These are phyloP conservation scores for Galemys pyrenaicus DNA, from an alignment of 2,113 vertebrate species.

Conservation along the genomic window DNA sequence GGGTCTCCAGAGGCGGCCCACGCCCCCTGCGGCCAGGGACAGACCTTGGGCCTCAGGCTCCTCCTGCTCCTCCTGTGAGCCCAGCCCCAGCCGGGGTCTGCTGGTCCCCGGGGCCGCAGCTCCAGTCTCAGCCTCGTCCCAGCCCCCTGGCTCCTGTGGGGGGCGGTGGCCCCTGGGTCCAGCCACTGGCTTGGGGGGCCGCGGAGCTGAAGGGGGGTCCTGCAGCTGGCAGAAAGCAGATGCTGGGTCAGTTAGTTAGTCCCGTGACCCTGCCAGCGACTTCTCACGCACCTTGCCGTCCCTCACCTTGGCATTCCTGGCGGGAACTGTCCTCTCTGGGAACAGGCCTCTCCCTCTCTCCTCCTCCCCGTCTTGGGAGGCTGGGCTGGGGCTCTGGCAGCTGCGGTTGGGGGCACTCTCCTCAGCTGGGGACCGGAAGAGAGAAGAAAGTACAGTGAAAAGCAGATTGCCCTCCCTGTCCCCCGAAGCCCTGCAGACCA, in stretches of 20 bases:
- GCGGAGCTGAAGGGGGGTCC: constrained; percentile 68
- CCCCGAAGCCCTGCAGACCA: neutral
- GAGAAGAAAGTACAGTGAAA: constrained; percentile 33
- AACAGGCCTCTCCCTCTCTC: constrained; percentile 49
- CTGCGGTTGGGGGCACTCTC: constrained; percentile 71
- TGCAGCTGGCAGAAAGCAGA: constrained; percentile 45
- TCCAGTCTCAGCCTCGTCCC: constrained; percentile 61
- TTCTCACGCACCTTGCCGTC: neutral
- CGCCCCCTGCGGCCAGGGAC: neutral
- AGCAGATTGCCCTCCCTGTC: neutral
- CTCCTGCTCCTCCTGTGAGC: constrained; percentile 75
- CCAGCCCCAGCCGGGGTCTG: constrained; percentile 51
- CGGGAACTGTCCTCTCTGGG: constrained; percentile 50
- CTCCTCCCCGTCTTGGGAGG: constrained; percentile 63
- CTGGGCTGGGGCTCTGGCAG: constrained; percentile 66
- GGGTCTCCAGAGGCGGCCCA: neutral
- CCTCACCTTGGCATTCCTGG: constrained; percentile 76
- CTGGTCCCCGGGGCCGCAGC: neutral
- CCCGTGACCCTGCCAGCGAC: neutral
- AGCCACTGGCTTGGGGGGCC: constrained; percentile 76
- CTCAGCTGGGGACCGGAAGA: constrained; percentile 70
- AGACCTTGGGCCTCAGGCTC: constrained; percentile 74
- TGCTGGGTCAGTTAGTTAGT: neutral
- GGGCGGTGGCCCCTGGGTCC: constrained; percentile 69
- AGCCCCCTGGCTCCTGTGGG: constrained; percentile 70